Conservation (phyloP, 2,888 invertebrate genomes). For the Drosophila paranaensis region DNA sequence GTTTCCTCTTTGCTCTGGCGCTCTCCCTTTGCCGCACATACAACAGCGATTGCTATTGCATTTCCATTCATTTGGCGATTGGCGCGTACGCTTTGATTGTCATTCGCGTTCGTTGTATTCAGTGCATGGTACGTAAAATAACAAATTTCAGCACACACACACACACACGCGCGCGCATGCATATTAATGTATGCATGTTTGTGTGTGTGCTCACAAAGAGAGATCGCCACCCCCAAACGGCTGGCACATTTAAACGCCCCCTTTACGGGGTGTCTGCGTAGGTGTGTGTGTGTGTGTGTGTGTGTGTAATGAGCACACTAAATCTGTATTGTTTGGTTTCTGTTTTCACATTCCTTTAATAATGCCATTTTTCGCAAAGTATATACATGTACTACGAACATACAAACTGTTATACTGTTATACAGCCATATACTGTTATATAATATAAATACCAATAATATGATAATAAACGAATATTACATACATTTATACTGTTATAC, state of each 20-base stretch:
- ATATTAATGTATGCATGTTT: not conserved
- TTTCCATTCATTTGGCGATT: constrained; percentile 55
- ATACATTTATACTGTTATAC: not conserved
- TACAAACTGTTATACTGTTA: not conserved
- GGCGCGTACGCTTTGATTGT: constrained; percentile 54
- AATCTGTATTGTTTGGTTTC: constrained; percentile 66
- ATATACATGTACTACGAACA: not conserved
- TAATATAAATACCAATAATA: not conserved
- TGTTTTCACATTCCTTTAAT: constrained; percentile 63
- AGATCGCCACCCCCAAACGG: constrained; percentile 49
- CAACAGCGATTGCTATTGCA: constrained; percentile 35
- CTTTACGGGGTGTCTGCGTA: constrained; percentile 24
- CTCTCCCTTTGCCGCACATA: constrained; percentile 11
- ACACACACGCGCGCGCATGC: constrained; percentile 1
- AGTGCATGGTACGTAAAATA: constrained; percentile 61
- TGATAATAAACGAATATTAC: no score
- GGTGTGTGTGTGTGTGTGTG: constrained; percentile 9
- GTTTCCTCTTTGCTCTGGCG: not conserved
- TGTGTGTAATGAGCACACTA: constrained; percentile 61
- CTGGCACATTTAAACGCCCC: constrained; percentile 54
- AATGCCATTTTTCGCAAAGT: constrained; percentile 30
- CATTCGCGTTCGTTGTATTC: constrained; percentile 51
- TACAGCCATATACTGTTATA: not conserved
- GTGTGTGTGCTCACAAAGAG: constrained; percentile 18
- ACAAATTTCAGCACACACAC: constrained; percentile 38